A percentile compares a stretch with the other conserved stretches of the same genome.
phyloP scores from a whole-genome alignment of 1,140 invertebrate species.

The Varroa destructor region DNA sequence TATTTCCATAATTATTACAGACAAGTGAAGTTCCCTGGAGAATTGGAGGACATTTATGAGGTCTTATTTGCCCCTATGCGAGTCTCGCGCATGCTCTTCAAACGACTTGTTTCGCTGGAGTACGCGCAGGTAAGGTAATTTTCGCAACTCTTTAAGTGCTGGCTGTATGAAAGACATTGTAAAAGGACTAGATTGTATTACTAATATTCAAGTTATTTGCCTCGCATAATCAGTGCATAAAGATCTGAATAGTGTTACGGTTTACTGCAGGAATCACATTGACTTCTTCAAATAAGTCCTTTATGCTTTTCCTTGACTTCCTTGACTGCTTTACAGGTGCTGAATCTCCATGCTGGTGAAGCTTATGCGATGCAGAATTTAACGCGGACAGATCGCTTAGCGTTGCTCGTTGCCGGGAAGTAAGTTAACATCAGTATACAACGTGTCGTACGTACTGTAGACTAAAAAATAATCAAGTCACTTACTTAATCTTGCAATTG shows the following conservation, averaged over 20 bases:
- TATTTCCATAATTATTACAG: neutral
- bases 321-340: slow-evolving; percentile 44
- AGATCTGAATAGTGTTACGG: no score
- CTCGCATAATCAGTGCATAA: no score
- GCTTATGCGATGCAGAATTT: slow-evolving; percentile 74
- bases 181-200: no score
- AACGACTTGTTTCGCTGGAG: slow-evolving; percentile 61
- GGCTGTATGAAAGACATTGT: no score
- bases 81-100: slow-evolving; percentile 62
- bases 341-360: slow-evolving; percentile 66
- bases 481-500: neutral
- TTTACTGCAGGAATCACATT: no score
- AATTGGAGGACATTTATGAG: slow-evolving; percentile 69
- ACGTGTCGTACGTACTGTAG: no score
- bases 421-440: slow-evolving; percentile 33
- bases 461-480: neutral
- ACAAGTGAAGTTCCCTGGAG: slow-evolving; percentile 67
- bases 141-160: neutral
- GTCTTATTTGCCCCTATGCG: slow-evolving; percentile 68
- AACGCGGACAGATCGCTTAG: slow-evolving; percentile 64
- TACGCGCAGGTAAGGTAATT: slow-evolving; percentile 47
- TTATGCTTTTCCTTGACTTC: no score
- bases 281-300: no score
- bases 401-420: slow-evolving; percentile 61
- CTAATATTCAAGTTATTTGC: no score